Evolutionary conservation across 1,140 invertebrate species (phyloP), one percentile per base, ranked within the genome.

Genomic region (Vanessa tameamea): DNA sequence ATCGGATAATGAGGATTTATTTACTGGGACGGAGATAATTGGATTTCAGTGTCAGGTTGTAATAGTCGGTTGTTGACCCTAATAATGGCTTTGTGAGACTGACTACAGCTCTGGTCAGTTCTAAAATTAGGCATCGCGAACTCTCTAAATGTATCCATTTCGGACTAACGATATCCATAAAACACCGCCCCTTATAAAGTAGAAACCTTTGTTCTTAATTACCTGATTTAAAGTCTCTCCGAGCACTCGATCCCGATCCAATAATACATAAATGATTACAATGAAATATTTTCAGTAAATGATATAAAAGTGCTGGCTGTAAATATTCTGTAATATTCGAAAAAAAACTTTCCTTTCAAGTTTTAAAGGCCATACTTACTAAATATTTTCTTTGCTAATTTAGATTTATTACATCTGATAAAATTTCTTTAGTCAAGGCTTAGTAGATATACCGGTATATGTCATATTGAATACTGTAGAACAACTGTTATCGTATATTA

Each of bases 11-110:
- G 65, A 55, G 65, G 72, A 68, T 59, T 63, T 47, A 61, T 47
- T 75, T 75, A 76, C 69, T 76, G 69, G 76, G 68, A 53, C 79
- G 69, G 66, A 73, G 64, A 51, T 77, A 79, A 78, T 76, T 70
- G 57, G 55, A 78, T 66, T 67, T 73, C 68, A 72, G 73, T 76
- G 73, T 78, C 72, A 79, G 75, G 74, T 77, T 69, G 57, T 61
- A 74, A 59, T 53, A 53, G 74, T 20, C 66, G 78, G 76, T 77
- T 82, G 78, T 82, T 82, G 78, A 82, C 80, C 80, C 72, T 76
- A 79, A 76, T 79, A 47, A 64, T 70, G 31, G 73, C 66, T 66
- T 43, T 73, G 70, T 37, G 59, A 72, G 64, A 65, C 47, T 37
- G 14, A 64, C 48, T 23, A 31, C 43, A 55, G 48, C 23, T 23